Evolutionary conservation across 2,888 invertebrate species (phyloP), one percentile per base, ranked within the genome.

Genomic region (Hedya salicella): DNA sequence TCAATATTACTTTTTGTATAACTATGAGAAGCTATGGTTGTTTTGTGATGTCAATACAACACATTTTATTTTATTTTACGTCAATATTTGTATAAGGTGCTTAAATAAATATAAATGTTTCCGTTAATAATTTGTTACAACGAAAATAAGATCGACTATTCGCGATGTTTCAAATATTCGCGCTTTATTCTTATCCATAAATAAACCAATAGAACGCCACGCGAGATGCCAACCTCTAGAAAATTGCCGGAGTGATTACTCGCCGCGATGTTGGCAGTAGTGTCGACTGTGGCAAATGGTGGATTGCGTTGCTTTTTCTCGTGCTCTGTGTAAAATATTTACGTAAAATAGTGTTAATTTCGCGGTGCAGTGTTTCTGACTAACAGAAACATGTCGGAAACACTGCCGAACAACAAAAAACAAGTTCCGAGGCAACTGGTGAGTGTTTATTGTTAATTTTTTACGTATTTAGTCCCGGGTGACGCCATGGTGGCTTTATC

Each of bases 401-500:
- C 92, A 89, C 92, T 93, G 89, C 92, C 93, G 81, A 91, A 86
- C 82, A 89, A 80, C 76, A 94, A 94, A 86, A 92, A 93, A 87
- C 93, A 93, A 86, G 92, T 93, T 80, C 86, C 94, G 71, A 93
- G 94, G 76, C 94, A 94, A 79, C 91, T 94, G 93, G 94, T 94
- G 86, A 94, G 94, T 93, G 86, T 86, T 90, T 86, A 87, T 87
- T 88, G 87, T 89, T 87, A 86, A 70, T 81, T 86, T 89, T 91
- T 88, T 90, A 86, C 89, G 86, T 90, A 91, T 91, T 90, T 89
- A 87, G 91, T 91, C 92, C 91, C 90, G 92, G 91, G 92, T 92
- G 92, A 93, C 94, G 94, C 94, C 94, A 94, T 94, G 93, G 93
- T 93, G 93, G 92, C 91, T 91, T 90, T 92, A 92, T 93, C 92